phyloP scores from a whole-genome alignment of 2,797 vertebrate species.

The Taeniopygia guttata region DNA sequence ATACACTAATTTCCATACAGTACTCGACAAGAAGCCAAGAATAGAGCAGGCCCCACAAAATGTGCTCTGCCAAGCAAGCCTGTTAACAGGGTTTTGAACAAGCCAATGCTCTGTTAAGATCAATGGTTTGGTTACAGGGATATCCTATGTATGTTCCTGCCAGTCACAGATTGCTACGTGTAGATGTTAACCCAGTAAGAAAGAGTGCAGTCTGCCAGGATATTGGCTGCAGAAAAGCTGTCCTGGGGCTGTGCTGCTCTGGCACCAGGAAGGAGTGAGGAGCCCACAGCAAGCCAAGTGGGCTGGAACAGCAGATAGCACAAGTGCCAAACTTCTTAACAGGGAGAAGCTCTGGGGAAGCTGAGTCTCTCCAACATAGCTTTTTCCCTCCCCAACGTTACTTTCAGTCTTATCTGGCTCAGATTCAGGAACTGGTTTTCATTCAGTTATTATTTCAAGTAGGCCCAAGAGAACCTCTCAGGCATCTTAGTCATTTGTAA shows the following conservation, averaged over 20 bases:
- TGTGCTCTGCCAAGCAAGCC: not conserved
- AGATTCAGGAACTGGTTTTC: not conserved
- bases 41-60: not conserved
- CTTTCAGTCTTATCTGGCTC: constrained; percentile 6
- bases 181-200: not conserved
- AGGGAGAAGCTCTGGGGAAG: not conserved
- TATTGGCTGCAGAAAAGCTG: not conserved
- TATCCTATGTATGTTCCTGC: not conserved
- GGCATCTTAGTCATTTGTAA: not conserved
- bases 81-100: not conserved
- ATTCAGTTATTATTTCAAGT: constrained; percentile 5
- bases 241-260: not conserved
- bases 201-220: not conserved
- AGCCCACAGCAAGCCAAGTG: constrained; percentile 5
- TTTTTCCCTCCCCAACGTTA: not conserved
- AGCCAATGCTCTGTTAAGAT: not conserved
- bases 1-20: not conserved
- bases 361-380: not conserved
- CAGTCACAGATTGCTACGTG: not conserved
- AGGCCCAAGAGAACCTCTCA: not conserved
- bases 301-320: not conserved
- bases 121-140: not conserved
- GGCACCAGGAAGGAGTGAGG: not conserved
- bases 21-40: not conserved
- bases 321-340: constrained; percentile 17